Percentiles rank a stretch among this genome's conserved stretches.
Conservation (phyloP, 2,888 invertebrate species). For the Anaspis maculata region DNA sequence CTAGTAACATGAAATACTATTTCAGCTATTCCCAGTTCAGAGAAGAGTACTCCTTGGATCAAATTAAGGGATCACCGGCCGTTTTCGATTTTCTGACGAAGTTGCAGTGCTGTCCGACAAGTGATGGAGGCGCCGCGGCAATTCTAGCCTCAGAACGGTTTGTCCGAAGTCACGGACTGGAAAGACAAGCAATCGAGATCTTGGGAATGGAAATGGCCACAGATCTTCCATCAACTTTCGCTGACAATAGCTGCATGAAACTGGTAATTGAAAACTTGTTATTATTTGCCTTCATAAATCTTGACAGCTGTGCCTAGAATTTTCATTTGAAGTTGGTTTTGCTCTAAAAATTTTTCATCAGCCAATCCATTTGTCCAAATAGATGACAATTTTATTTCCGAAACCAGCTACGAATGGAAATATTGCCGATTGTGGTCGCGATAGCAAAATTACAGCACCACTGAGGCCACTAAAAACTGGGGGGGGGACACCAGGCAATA, state of each 20-base stretch:
- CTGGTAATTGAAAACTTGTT: constrained; percentile 42
- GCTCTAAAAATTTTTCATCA: no score
- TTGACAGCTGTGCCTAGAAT: no score
- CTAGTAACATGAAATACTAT: no score
- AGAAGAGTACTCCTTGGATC: constrained; percentile 82
- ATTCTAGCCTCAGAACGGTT: constrained; percentile 87
- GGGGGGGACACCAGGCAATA: no score
- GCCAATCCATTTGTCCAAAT: no score
- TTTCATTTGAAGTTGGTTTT: no score
- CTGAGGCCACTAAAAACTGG: no score
- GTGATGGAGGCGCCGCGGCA: constrained; percentile 95
- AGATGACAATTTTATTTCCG: no score
- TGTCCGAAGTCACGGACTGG: constrained; percentile 72
- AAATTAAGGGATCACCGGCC: constrained; percentile 80
- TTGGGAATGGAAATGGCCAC: constrained; percentile 96
- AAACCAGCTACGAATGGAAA: no score
- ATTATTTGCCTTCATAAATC: not conserved
- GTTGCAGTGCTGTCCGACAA: constrained; percentile 96
- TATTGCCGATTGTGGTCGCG: no score
- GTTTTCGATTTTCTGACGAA: constrained; percentile 91
- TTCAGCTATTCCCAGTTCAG: constrained; percentile 83
- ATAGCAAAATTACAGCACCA: no score
- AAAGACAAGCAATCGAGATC: constrained; percentile 87
- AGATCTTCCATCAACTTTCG: constrained; percentile 79
- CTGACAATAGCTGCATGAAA: constrained; percentile 71